Conservation (phyloP, 35 echinoderm and acorn worm genomes). For the Apostichopus parvimensis region DNA sequence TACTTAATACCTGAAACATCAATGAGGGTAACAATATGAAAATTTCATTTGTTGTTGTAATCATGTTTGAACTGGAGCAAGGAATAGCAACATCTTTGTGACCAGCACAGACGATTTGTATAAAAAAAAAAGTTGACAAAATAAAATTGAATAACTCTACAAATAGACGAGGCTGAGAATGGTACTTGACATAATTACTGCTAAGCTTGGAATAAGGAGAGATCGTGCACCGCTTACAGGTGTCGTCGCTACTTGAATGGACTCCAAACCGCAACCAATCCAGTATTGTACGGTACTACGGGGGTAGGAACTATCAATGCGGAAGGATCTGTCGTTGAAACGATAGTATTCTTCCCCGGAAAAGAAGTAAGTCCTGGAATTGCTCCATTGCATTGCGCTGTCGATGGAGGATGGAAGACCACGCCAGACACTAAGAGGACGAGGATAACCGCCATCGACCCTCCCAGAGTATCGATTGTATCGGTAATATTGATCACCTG, state of each 20-base stretch:
- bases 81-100: too few relatives aligned
- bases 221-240: too few relatives aligned
- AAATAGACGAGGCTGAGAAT: neutral
- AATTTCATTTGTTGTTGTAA: too few relatives aligned
- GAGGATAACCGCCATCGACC: constrained; percentile 75
- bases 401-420: constrained; percentile 66
- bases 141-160: neutral
- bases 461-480: constrained; percentile 24
- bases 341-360: constrained; percentile 59
- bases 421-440: constrained; percentile 71
- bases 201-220: neutral
- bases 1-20: too few relatives aligned
- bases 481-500: constrained; percentile 82
- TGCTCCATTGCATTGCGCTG: constrained; percentile 77
- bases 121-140: too few relatives aligned
- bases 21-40: too few relatives aligned
- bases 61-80: too few relatives aligned
- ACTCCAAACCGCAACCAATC: neutral
- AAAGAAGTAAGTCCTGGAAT: constrained; percentile 76
- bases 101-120: too few relatives aligned
- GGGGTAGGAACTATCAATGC: neutral
- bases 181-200: neutral
- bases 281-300: neutral
- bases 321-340: constrained; percentile 67
- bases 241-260: neutral